Base-by-base conservation (phyloP, 2,888 invertebrate genomes). In the Melinaea menophilus region DNA sequence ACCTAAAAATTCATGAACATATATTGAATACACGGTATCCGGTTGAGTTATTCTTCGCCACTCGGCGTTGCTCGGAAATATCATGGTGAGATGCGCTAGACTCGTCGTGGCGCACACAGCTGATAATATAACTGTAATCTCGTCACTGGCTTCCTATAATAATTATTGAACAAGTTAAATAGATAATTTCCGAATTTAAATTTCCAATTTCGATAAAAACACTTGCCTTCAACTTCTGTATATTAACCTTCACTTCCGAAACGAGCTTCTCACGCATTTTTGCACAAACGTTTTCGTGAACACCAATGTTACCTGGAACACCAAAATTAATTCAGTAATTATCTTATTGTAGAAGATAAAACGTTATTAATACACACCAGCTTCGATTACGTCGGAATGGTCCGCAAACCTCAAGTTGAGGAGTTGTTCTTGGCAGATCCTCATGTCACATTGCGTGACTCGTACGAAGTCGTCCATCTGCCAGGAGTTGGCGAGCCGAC, bases 221-320 rank as follows among this genome's bases (percentile, higher is more conserved):
- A 72, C 69, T 72, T 75, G 95, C 96, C 92, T 95, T 95, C 46
- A 96, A 85, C 81, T 95, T 94, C 75, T 93, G 92, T 65, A 95
- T 92, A 77, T 96, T 96, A 1, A 91, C 93, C 79, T 93, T 93
- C 1, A 96, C 94, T 91, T 96, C 96, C 0, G 95, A 95, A 11
- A 95, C 94, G 47, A 96, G 88, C 81, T 96, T 96, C 56, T 94
- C 94, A 73, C 96, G 92, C 94, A 96, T 94, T 72, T 95, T 94
- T 0, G 94, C 94, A 77, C 96, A 96, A 0, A 96, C 96, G 75
- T 95, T 93, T 73, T 96, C 95, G 69, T 96, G 94, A 11, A 95
- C 95, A 63, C 94, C 95, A 58, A 94, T 84, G 79, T 93, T 92
- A 54, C 92, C 92, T 85, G 85, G 74, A 72, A 79, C 61, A 58